These are phyloP conservation scores for Oophaga pumilio DNA, from an alignment of 2,113 vertebrate genomes.

Conservation along the genomic window DNA sequence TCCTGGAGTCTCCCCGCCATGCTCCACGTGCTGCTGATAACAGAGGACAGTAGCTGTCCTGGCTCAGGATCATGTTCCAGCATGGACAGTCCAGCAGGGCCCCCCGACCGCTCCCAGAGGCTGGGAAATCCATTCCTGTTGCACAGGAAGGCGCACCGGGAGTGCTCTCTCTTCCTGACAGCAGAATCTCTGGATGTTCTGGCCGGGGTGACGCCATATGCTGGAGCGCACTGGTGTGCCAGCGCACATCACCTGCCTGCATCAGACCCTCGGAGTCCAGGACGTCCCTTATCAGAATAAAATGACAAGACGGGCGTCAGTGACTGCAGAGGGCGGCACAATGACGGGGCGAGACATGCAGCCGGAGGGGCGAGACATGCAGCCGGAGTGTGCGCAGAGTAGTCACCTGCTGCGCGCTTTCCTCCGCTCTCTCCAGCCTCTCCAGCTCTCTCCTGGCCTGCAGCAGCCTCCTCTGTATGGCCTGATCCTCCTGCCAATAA, in stretches of 20 bases:
- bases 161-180: no score
- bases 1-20: no score
- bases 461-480: constrained; percentile 50
- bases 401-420: constrained; percentile 33
- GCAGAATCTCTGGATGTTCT: no score
- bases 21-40: no score
- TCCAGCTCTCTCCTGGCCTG: constrained; percentile 55
- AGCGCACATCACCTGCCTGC: constrained; percentile 1
- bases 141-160: no score
- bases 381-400: not conserved
- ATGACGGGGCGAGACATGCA: constrained; percentile 17
- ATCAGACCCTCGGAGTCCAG: not conserved
- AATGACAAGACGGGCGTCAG: constrained; percentile 12
- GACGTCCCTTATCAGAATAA: constrained; percentile 2
- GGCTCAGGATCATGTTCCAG: no score
- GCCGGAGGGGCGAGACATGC: constrained; percentile 11
- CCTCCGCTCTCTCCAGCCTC: constrained; percentile 49
- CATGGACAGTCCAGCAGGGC: no score
- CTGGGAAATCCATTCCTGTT: no score
- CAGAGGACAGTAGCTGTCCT: no score
- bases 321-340: not conserved
- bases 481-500: constrained; percentile 54
- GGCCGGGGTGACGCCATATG: no score
- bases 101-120: no score
- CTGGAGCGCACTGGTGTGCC: no score